Conservation (phyloP, 2,113 vertebrate genomes). For the Scomber japonicus region DNA sequence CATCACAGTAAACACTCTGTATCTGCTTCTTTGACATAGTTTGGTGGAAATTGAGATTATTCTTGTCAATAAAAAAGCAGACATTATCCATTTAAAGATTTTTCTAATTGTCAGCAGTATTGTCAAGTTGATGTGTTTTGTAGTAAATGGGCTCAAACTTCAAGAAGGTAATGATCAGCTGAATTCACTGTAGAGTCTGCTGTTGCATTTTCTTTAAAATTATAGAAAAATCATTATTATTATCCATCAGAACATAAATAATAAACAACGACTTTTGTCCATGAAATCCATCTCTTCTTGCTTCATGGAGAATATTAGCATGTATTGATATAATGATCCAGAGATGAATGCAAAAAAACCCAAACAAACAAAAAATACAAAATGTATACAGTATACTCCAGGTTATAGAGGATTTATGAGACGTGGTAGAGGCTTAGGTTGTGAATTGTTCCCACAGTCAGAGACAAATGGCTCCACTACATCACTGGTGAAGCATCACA, state of each 20-base stretch:
- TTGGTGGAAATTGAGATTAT: no score
- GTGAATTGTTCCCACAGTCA: slow-evolving; percentile 32
- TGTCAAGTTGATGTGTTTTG: not conserved
- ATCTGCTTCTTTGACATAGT: no score
- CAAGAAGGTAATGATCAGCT: no score
- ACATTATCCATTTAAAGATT: not conserved
- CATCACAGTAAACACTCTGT: no score
- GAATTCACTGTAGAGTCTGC: no score
- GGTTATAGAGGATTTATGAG: not conserved
- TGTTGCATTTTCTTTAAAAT: no score
- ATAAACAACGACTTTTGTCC: not conserved
- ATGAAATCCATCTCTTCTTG: slow-evolving; percentile 1
- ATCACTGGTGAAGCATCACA: slow-evolving; percentile 59
- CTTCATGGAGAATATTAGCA: not conserved
- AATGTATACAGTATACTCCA: not conserved
- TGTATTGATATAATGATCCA: not conserved
- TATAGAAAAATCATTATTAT: no score
- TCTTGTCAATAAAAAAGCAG: not conserved
- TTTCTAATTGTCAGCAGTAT: not conserved
- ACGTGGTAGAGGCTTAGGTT: not conserved
- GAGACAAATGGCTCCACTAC: slow-evolving; percentile 63
- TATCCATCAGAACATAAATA: no score
- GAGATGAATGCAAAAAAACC: not conserved
- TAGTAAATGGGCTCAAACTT: not conserved
- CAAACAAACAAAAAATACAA: not conserved